Evolutionary conservation across 2,888 invertebrate species (phyloP), one percentile per base, ranked within the genome.

Genomic region (Meandrusa payeni): DNA sequence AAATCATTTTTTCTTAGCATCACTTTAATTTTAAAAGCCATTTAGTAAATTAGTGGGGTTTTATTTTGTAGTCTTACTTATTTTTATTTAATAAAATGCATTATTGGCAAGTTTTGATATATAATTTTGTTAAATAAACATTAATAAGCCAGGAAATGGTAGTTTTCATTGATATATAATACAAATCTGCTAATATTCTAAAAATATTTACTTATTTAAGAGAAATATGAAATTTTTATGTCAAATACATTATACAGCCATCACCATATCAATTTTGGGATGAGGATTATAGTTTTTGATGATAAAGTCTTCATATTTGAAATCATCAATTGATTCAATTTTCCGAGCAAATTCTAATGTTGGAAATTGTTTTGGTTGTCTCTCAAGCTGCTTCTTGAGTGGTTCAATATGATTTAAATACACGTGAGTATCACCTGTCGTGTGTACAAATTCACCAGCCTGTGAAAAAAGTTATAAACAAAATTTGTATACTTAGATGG

Each of bases 371-470:
- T 90, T 90, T 0, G 98, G 98, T 39, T 83, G 85, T 37, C 99
- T 91, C 59, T 90, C 75, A 11, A 97, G 59, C 80, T 99, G 98
- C 57, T 92, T 90, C 62, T 93, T 89, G 1, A 99, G 77, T 0
- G 96, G 93, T 39, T 94, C 93, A 12, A 96, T 83, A 69, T 99
- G 99, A 71, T 97, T 98, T 5, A 91, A 76, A 69, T 99, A 99
- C 1, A 99, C 93, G 81, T 99, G 99, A 24, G 97, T 94, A 79
- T 99, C 99, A 5, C 99, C 99, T 54, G 97, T 89, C 0, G 96
- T 95, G 74, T 98, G 98, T 1, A 99, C 89, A 69, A 99, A 97
- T 52, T 98, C 98, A 20, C 96, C 97, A 33, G 97, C 92, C 93
- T 95, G 76, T 28, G 80, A 79, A 41, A 39, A 50, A 46, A 12